A percentile compares a stretch with the other conserved stretches of the same genome.
Evolutionary conservation across 2,888 invertebrate genomes (phyloP).

Genomic region (Branchipolynoe longqiensis): DNA sequence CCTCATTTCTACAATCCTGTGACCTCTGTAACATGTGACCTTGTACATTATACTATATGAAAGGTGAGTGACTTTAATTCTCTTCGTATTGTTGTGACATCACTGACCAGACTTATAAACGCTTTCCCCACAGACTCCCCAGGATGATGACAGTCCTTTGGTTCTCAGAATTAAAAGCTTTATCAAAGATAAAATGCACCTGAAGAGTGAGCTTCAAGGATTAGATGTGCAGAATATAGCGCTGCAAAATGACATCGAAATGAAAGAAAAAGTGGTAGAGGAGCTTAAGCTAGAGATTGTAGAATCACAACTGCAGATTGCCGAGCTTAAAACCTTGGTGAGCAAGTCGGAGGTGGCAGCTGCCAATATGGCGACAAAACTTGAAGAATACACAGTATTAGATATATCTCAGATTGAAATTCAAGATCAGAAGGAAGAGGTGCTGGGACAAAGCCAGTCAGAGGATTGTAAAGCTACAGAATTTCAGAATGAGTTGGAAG

Average conservation of each 20-base stretch:
- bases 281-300: slow-evolving; percentile 17
- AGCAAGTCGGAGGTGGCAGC: slow-evolving; percentile 49
- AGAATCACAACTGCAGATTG: slow-evolving; percentile 38
- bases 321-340: slow-evolving; percentile 59
- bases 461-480: background rate
- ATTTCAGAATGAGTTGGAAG: background rate
- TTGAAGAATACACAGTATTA: slow-evolving; percentile 31
- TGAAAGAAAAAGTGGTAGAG: slow-evolving; percentile 14
- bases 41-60: background rate
- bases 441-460: background rate
- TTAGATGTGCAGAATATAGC: slow-evolving; percentile 53
- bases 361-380: slow-evolving; percentile 55
- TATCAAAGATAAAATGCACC: slow-evolving; percentile 1
- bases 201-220: slow-evolving; percentile 6
- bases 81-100: background rate
- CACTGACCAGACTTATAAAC: background rate
- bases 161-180: slow-evolving; percentile 46
- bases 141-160: slow-evolving; percentile 20
- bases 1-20: background rate
- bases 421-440: slow-evolving; percentile 8
- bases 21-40: background rate
- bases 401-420: background rate
- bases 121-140: background rate
- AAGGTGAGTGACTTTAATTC: slow-evolving; percentile 27
- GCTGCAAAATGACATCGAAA: slow-evolving; percentile 44